phyloP scores from a whole-genome alignment of 2,797 vertebrate genomes.

The Pseudochaenichthys georgianus region DNA sequence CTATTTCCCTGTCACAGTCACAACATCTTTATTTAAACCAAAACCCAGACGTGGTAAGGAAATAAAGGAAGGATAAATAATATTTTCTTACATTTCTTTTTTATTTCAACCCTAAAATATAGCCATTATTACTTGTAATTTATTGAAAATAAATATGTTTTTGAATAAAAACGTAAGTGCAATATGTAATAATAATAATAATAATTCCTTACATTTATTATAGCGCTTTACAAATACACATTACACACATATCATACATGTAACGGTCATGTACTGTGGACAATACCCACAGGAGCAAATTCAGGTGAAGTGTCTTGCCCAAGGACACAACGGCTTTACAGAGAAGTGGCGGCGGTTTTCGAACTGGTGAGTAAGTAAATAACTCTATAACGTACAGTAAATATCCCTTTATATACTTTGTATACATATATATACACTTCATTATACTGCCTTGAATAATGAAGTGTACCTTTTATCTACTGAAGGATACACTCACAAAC shows the following conservation, averaged over 20 bases:
- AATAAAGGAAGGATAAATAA: background rate
- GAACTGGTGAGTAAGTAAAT: background rate
- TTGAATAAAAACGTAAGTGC: background rate
- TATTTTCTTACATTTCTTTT: background rate
- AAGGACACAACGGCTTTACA: no score
- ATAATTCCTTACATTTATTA: no score
- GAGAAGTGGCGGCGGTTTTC: no score
- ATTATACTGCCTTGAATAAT: background rate
- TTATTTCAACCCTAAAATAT: background rate
- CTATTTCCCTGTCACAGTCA: background rate
- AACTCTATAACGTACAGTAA: background rate
- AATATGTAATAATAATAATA: background rate
- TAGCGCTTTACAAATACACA: no score
- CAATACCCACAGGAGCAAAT: no score
- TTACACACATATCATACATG: no score
- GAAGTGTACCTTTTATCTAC: background rate
- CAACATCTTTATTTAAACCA: background rate
- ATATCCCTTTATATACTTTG: background rate
- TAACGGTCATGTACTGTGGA: no score
- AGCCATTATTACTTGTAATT: background rate
- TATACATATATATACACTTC: background rate
- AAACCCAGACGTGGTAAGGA: background rate
- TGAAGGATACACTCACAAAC: background rate
- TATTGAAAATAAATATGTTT: background rate
- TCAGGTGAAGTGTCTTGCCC: no score